Conservation (phyloP, 2,113 vertebrate genomes). For the Cheilinus undulatus region DNA sequence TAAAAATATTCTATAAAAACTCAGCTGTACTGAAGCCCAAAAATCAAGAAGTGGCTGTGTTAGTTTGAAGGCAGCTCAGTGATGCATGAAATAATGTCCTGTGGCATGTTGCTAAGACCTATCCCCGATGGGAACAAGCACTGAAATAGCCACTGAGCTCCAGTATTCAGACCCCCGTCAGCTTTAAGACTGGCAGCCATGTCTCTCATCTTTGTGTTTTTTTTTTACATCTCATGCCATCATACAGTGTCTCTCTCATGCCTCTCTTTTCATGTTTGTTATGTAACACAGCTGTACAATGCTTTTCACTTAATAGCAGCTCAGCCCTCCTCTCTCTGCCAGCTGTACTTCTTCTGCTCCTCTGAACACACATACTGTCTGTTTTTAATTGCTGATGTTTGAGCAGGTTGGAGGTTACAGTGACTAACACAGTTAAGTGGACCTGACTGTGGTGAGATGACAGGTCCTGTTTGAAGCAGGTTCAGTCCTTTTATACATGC, state of each 20-base stretch:
- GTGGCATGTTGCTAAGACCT: constrained; percentile 82
- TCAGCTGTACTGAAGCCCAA: constrained; percentile 68
- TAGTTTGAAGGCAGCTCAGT: constrained; percentile 87
- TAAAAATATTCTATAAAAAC: constrained; percentile 48
- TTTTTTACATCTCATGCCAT: constrained; percentile 44
- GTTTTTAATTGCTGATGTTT: constrained; percentile 40
- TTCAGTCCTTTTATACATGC: constrained; percentile 15
- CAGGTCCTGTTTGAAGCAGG: constrained; percentile 33
- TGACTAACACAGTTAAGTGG: constrained; percentile 17
- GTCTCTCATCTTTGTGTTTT: constrained; percentile 19
- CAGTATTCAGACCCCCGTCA: constrained; percentile 36
- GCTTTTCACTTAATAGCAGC: constrained; percentile 14
- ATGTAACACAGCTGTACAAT: constrained; percentile 21
- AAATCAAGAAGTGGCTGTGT: constrained; percentile 84
- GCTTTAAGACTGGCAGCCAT: constrained; percentile 26
- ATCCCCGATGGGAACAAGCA: constrained; percentile 76
- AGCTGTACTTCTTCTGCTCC: not conserved
- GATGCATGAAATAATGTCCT: constrained; percentile 91
- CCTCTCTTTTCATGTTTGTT: constrained; percentile 29
- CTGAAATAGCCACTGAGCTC: constrained; percentile 70
- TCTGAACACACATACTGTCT: constrained; percentile 31
- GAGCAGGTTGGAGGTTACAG: constrained; percentile 24
- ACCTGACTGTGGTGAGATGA: constrained; percentile 22
- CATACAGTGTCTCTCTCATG: constrained; percentile 31
- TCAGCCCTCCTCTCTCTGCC: not conserved